Evolutionary conservation across 2,113 vertebrate genomes (phyloP), one percentile per base, ranked within the genome.

Genomic region (Aegotheles bennettii): DNA sequence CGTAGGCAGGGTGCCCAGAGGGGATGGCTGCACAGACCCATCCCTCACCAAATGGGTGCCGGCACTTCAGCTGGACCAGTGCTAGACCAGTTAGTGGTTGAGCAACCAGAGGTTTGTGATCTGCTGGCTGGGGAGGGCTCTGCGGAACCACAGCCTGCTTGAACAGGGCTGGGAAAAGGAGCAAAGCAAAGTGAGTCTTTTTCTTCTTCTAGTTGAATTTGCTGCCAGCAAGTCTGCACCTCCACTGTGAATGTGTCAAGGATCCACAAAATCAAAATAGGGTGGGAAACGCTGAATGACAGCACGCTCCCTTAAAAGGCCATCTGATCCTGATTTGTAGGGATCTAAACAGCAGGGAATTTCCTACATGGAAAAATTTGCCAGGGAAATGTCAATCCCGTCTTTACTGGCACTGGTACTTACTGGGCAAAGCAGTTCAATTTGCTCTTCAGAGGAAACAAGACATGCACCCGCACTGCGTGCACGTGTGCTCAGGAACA

Each of bases 401-500:
- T 42, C 78, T 57, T 57, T 84, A 36, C 56, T 31, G 64, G 47
- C 42, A 7, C 23, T 43, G 59, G 28, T 63, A 59, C 73, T 68
- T 33, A 20, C 43, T 12, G 47, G 51, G 65, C 80, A 89, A 61
- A 70, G 73, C 43, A 16, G 26, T 3, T 67, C 38, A 13, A 8
- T 7, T 33, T 13, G 40, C 50, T 57, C 48, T 43, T 43, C 35
- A 10, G 50, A 43, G 63, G 31, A 47, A 69, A 38, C 12, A 6
- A 23, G 38, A 8, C 24, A 16, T 10, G 12, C 11, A 0, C 28
- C n/a, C 56, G 1, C 2, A 3, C 65, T 28, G 36, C 3, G 0
- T 6, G 29, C 82, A 69, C 0, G 0, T 2, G 1, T 6, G 67
- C 57, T 57, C 2, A 3, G 5, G 38, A 51, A 16, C 51, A 54